Base-by-base conservation (phyloP, 2,888 invertebrate genomes). In the Agrilus cyanescens region DNA sequence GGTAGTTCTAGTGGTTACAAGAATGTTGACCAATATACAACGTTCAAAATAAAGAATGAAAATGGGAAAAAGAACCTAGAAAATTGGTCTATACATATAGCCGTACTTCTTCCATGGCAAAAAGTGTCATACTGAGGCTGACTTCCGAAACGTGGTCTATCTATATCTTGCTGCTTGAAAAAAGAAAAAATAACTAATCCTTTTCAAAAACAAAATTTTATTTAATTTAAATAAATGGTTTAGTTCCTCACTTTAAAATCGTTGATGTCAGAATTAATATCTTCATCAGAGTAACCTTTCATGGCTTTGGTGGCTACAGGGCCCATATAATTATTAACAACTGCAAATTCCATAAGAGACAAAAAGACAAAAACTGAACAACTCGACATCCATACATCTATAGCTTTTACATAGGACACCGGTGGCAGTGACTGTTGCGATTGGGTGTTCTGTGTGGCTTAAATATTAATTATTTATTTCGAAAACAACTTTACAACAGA, bases 301-400 rank as follows among this genome's bases (percentile, higher is more conserved):
- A 88, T 88, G 4, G 82, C 84, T 63, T 88, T 88, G 1, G 86
- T 88, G 10, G 88, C 87, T 1, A 86, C 78, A 0, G 88, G 86
- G 0, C 89, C 89, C 74, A 74, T 74, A 61, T 85, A 89, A 64
- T 88, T 88, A 61, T 90, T 90, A 34, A 90, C 89, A 3, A 90
- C 81, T 0, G 89, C 89, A 60, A 89, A 90, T 67, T 90, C 89
- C 78, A 90, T 88, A 25, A 88, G 72, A 0, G 88, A 88, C 41
- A 89, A 75, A 62, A 89, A 89, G n/a, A 90, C 89, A 65, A 89
- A 90, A 12, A 90, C 85, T 2, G 89, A 88, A 62, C 88, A 90
- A 1, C 86, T 87, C 0, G 87, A 89, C 89, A 88, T 90, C 87
- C 87, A 90, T 0, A 88, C 84, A 61, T 90, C 91, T 40, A 91